Evolutionary conservation across 2,113 vertebrate genomes (phyloP).

Genomic region (Pelecanoides urinatrix): DNA sequence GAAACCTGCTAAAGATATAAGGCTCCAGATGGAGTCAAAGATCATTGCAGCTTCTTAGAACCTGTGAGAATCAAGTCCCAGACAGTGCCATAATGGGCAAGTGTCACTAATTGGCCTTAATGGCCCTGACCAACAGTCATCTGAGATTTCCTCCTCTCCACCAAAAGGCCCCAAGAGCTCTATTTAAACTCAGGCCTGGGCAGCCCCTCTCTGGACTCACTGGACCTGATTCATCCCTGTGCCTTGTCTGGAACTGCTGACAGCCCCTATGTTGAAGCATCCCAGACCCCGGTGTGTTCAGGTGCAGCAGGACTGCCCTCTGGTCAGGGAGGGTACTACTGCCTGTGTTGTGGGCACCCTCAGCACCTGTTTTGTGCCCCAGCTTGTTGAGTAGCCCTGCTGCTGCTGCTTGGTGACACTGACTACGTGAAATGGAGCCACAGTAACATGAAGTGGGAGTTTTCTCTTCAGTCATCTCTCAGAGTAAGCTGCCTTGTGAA

Average conservation of each 20-base stretch:
- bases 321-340: neutral
- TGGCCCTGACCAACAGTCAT: neutral
- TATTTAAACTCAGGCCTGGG: neutral
- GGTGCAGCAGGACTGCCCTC: neutral
- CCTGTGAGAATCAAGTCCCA: neutral
- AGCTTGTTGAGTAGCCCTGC: neutral
- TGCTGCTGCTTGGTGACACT: neutral
- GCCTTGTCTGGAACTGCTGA: neutral
- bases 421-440: neutral
- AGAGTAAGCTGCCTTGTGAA: neutral
- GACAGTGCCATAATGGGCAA: neutral
- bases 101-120: neutral
- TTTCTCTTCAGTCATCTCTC: neutral
- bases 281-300: fast-evolving
- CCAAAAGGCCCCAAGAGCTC: neutral
- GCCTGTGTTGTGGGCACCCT: neutral
- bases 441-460: neutral
- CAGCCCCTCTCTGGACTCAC: neutral
- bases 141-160: neutral
- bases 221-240: neutral
- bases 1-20: neutral
- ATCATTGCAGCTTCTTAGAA: neutral
- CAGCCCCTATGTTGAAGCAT: neutral
- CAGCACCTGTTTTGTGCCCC: neutral
- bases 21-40: neutral